Conservation (phyloP, 1,140 invertebrate species). For the Archegozetes longisetosus region DNA sequence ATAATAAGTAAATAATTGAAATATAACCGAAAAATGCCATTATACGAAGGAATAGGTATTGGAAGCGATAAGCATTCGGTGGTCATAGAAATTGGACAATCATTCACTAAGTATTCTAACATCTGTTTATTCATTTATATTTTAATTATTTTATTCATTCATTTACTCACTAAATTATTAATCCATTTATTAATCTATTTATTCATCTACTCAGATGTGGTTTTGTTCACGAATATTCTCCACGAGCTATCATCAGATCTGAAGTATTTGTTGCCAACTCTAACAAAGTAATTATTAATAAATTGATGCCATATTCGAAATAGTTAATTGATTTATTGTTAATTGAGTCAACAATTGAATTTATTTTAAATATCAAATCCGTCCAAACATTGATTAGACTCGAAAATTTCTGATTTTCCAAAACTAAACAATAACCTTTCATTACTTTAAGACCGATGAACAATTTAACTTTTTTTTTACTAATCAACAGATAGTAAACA, state of each 20-base stretch:
- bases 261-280: slow-evolving; percentile 49
- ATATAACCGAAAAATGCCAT: slow-evolving; percentile 32
- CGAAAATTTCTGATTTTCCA: no score
- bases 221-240: slow-evolving; percentile 68
- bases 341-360: no score
- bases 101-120: slow-evolving; percentile 71
- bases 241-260: slow-evolving; percentile 67
- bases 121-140: not conserved
- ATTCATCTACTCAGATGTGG: slow-evolving; percentile 52
- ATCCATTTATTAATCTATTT: slow-evolving; percentile 2
- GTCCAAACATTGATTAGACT: no score
- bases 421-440: no score
- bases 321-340: no score
- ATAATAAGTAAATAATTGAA: no score
- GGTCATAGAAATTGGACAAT: slow-evolving; percentile 73
- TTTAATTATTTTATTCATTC: slow-evolving; percentile 11
- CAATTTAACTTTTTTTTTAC: slow-evolving; percentile 8
- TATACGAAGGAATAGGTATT: slow-evolving; percentile 57
- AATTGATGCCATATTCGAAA: no score
- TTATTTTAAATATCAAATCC: no score
- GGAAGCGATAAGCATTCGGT: slow-evolving; percentile 71
- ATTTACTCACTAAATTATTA: slow-evolving; percentile 21
- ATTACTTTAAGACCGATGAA: no score
- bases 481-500: slow-evolving; percentile 28
- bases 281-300: slow-evolving; percentile 33